A percentile compares a stretch with the other conserved stretches of the same genome.
These are phyloP conservation scores for Blastobasis lacticolella DNA, from an alignment of 2,888 invertebrate species.

Conservation along the genomic window DNA sequence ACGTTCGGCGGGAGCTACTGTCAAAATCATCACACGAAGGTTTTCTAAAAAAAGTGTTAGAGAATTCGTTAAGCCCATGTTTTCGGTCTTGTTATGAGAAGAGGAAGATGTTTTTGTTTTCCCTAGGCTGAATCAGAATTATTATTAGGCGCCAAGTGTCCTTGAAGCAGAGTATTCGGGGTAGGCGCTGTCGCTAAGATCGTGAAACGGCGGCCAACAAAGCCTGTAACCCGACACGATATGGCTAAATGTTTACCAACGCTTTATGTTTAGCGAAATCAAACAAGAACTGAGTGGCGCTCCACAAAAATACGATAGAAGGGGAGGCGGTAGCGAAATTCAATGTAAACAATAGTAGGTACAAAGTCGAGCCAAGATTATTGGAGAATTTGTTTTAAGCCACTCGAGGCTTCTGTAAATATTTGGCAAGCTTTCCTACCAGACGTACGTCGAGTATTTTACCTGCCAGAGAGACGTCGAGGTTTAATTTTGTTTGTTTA, in stretches of 20 bases:
- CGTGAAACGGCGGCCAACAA: constrained; percentile 30
- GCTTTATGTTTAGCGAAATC: constrained; percentile 67
- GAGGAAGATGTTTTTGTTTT: neutral
- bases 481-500: constrained; percentile 50
- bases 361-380: constrained; percentile 62
- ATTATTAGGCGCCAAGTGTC: no score
- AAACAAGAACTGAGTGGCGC: constrained; percentile 65
- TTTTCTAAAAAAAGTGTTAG: constrained; percentile 29
- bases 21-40: constrained; percentile 51
- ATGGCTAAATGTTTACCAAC: constrained; percentile 64
- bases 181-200: neutral
- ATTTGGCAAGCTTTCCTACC: constrained; percentile 64
- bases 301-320: constrained; percentile 56
- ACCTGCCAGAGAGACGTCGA: constrained; percentile 46
- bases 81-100: neutral
- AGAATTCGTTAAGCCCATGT: constrained; percentile 23
- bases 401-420: constrained; percentile 67
- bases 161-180: no score
- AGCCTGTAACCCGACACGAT: constrained; percentile 59
- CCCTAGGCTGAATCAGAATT: no score
- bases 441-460: constrained; percentile 36
- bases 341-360: constrained; percentile 52
- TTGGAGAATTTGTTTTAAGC: constrained; percentile 71
- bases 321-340: constrained; percentile 56
- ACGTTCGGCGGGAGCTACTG: constrained; percentile 53